phyloP scores from a whole-genome alignment of 2,888 invertebrate genomes.

The Dicyrtomina minuta region DNA sequence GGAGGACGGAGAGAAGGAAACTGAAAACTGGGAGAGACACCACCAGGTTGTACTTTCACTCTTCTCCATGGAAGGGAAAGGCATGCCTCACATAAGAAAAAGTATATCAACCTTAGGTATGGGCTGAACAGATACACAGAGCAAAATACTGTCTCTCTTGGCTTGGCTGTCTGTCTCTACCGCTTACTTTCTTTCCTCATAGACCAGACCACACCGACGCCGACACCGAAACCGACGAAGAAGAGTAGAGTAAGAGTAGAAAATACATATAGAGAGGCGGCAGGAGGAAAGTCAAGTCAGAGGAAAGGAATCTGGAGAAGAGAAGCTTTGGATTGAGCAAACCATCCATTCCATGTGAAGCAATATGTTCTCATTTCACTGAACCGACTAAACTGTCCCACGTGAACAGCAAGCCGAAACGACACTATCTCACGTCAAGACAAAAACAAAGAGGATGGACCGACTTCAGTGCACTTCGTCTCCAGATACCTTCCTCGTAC shows the following conservation, averaged over 20 bases:
- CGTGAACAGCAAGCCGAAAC: slow-evolving; percentile 48
- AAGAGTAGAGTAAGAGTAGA: slow-evolving; percentile 30
- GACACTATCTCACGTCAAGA: slow-evolving; percentile 39
- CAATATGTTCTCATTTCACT: slow-evolving; percentile 54
- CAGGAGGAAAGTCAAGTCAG: background rate
- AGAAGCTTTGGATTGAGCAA: slow-evolving; percentile 24
- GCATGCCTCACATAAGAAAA: too few relatives aligned
- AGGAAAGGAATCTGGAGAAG: slow-evolving; percentile 31
- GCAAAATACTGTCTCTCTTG: too few relatives aligned
- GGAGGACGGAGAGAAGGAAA: slow-evolving; percentile 13
- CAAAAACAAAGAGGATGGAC: slow-evolving; percentile 35
- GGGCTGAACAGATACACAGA: too few relatives aligned
- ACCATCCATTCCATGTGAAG: slow-evolving; percentile 49
- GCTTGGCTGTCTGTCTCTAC: too few relatives aligned
- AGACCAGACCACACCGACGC: slow-evolving; percentile 14
- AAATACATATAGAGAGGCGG: slow-evolving; percentile 26
- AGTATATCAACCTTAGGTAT: too few relatives aligned
- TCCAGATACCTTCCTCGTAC: slow-evolving; percentile 32
- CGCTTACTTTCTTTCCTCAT: too few relatives aligned
- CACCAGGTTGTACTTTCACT: slow-evolving; percentile 9
- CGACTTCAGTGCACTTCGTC: slow-evolving; percentile 26
- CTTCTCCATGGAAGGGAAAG: too few relatives aligned
- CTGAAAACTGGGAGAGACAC: slow-evolving; percentile 14
- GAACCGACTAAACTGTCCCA: slow-evolving; percentile 53
- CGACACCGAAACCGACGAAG: slow-evolving; percentile 3